phyloP scores from a whole-genome alignment of 2,888 invertebrate genomes.

The Diploptera punctata region DNA sequence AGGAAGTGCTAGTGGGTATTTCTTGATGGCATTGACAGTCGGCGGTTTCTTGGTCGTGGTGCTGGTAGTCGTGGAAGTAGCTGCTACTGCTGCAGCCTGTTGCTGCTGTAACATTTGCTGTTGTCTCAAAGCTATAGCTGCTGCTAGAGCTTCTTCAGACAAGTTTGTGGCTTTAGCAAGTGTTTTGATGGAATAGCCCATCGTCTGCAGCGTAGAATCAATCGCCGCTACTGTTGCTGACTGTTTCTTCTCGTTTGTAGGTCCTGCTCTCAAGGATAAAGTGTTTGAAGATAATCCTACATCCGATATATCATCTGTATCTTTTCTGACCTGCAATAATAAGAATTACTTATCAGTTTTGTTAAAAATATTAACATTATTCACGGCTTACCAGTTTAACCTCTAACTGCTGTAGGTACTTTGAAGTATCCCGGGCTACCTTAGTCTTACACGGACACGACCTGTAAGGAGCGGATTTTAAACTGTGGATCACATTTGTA shows the following conservation, averaged over 20 bases:
- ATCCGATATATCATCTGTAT: conserved; percentile 30
- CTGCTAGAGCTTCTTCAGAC: conserved; percentile 77
- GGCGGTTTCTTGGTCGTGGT: conserved; percentile 54
- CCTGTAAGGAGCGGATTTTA: no score
- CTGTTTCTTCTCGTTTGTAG: conserved; percentile 22
- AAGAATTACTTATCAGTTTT: no score
- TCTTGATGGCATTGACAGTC: conserved; percentile 51
- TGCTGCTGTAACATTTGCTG: conserved; percentile 71
- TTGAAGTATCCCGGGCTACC: no score
- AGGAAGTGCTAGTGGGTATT: conserved; percentile 51
- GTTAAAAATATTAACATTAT: no score
- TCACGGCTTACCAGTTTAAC: no score
- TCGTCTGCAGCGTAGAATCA: conserved; percentile 47
- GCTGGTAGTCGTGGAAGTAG: conserved; percentile 53
- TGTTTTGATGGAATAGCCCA: conserved; percentile 60
- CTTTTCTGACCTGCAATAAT: conserved; percentile 34
- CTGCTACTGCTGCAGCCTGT: conserved; percentile 56
- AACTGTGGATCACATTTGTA: no score
- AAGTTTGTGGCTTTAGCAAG: conserved; percentile 76
- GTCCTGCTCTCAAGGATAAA: conserved; percentile 34
- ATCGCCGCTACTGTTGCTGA: conserved; percentile 38
- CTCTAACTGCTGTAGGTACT: no score
- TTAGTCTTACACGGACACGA: no score
- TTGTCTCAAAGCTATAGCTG: conserved; percentile 73
- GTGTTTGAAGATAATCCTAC: conserved; percentile 36